Base-by-base conservation (phyloP, 2,888 invertebrate genomes). In the Brachypterus glaber region DNA sequence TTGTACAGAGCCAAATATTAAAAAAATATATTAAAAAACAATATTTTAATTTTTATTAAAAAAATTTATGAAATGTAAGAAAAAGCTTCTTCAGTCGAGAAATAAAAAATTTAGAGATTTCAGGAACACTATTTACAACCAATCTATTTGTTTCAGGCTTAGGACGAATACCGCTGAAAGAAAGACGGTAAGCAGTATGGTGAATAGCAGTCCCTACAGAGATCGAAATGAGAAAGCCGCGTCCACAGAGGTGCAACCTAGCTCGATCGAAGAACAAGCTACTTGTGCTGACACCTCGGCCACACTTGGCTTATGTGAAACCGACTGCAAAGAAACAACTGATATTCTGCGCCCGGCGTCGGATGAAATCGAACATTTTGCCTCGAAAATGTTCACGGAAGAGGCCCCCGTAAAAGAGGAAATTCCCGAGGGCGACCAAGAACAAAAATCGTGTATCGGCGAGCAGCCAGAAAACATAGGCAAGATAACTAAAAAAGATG, bases 141-240 rank as follows among this genome's bases (percentile, higher is more conserved):
- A n/a, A n/a, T n/a, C n/a, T n/a, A n/a, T n/a, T n/a, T n/a, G 27
- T 27, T 27, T 13, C 27, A 27, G 27, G 27, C 27, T 27, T 27
- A 11, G 12, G 12, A 9, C 8, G 7, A n/a, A n/a, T n/a, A n/a
- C 8, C 7, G 7, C 8, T 5, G 27, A 11, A 27, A 11, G 12
- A 11, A 4, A 11, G 4, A 27, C 7, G 4, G 12, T 11, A 11
- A 17, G 29, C 53, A 52, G 45, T 40, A 63, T 63, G 63, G 63
- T 63, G 53, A 63, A 63, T 51, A 62, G 61, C 50, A 55, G 60
- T 40, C 55, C 60, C 38, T 58, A 26, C 36, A 45, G 40, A 47
- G 57, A 60, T 55, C 55, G 54, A 51, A 59, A 56, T 49, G 51
- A 53, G 37, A 55, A 53, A 46, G 50, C 49, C 36, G 47, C 50